These are phyloP conservation scores for Spodoptera exigua DNA, from an alignment of 2,888 invertebrate species.

Conservation along the genomic window DNA sequence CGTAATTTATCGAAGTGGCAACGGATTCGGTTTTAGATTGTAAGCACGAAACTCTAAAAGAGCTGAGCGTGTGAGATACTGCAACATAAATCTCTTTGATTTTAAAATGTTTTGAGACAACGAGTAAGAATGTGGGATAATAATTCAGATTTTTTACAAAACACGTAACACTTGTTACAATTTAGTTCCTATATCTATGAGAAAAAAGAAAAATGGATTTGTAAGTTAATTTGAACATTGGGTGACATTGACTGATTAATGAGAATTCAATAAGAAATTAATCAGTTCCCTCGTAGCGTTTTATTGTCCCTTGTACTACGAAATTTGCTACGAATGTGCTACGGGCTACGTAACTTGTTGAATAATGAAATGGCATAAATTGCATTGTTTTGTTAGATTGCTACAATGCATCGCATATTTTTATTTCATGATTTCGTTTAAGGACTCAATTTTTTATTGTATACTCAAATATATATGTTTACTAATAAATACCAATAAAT, in stretches of 20 bases:
- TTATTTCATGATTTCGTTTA: no score
- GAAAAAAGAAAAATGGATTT: no score
- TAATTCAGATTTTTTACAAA: slow-evolving; percentile 9
- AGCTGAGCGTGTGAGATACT: slow-evolving; percentile 14
- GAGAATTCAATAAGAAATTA: not conserved
- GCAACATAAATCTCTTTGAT: slow-evolving; percentile 41
- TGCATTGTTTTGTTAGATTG: no score
- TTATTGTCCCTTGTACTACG: slow-evolving; percentile 16
- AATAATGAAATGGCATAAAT: no score
- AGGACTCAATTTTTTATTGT: no score
- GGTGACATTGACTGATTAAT: no score
- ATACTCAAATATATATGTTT: no score
- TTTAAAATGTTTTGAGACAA: slow-evolving; percentile 38
- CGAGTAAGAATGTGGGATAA: slow-evolving; percentile 24
- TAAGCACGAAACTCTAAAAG: slow-evolving; percentile 31
- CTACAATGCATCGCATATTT: no score
- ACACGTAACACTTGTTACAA: not conserved
- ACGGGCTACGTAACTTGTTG: slow-evolving; percentile 13
- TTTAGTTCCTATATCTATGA: no score
- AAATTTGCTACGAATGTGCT: slow-evolving; percentile 27
- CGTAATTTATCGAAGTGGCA: no score
- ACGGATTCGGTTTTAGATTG: slow-evolving; percentile 1
- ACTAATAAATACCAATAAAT: no score
- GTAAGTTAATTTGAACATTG: no score
- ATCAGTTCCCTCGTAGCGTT: slow-evolving; percentile 4